Evolutionary conservation across 2,888 invertebrate species (phyloP), one percentile per base, ranked within the genome.

Genomic region (Schrankia costaestrigalis): DNA sequence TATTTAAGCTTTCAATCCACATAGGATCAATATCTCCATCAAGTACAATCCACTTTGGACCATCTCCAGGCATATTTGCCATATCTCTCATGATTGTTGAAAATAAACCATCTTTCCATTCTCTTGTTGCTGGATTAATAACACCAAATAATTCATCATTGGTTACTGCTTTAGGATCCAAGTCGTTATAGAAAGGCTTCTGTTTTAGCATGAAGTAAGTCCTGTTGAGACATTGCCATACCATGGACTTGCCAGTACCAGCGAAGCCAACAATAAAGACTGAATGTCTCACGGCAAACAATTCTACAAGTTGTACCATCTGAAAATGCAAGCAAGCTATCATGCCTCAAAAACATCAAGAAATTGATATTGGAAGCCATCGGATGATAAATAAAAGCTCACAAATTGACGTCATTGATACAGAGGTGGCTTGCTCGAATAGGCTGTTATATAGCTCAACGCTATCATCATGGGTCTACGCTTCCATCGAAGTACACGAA

Each of bases 1-100:
- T 98, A 71, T 98, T 98, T 14, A 98, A 89, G 17, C 97, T 97
- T 80, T 98, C 97, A 63, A 98, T 98, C 98, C 97, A 98, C 97
- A 97, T 97, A 1, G 97, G 97, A 87, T 98, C 97, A 56, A 98
- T 97, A 69, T 98, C 97, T 10, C 98, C 97, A 75, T 98, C 98
- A 26, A 97, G 89, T 5, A 98, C 94, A 57, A 98, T 96, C 98
- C 98, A 98, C 72, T 97, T 97, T 0, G 95, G 94, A 0, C 94
- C 93, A 59, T 94, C 93, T 0, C 95, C 95, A 0, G 91, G 85
- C 90, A 97, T 90, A 73, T 97, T 97, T 1, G 97, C 96, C 86
- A 97, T 94, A 70, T 98, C 97, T 46, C 98, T 89, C 95, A 98
- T 97, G 33, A 97, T 91, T 0, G 95, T 93, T 0, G 97, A 97